Evolutionary conservation across 1,140 invertebrate species (phyloP).

Genomic region (Tetranychus cinnabarinus): DNA sequence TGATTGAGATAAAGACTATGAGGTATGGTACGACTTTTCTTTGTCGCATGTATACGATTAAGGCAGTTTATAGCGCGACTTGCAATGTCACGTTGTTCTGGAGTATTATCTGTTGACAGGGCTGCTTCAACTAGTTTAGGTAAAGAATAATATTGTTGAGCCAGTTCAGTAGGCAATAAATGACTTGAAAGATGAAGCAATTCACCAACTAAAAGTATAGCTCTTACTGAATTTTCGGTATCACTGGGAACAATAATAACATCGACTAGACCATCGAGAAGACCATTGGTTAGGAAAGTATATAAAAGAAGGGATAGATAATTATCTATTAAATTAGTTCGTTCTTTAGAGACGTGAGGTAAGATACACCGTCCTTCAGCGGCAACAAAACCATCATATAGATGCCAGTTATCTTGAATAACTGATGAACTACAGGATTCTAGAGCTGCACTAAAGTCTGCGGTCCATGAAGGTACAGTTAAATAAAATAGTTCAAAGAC

Average conservation of each 20-base stretch:
- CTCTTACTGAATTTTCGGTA: conserved; percentile 53
- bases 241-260: conserved; percentile 68
- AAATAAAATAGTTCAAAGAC: conserved; percentile 68
- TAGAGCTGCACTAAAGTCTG: conserved; percentile 62
- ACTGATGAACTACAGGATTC: conserved; percentile 38
- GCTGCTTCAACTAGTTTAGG: conserved; percentile 53
- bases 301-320: conserved; percentile 69
- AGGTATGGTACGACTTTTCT: conserved; percentile 46
- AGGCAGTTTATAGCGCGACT: conserved; percentile 52
- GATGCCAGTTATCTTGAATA: conserved; percentile 50
- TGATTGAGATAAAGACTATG: conserved; percentile 60
- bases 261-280: conserved; percentile 53
- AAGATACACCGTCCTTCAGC: conserved; percentile 58
- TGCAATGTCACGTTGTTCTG: conserved; percentile 27
- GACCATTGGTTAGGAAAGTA: conserved; percentile 56
- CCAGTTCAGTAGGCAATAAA: conserved; percentile 51
- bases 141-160: conserved; percentile 49
- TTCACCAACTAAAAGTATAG: conserved; percentile 66
- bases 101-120: conserved; percentile 22
- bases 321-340: conserved; percentile 58
- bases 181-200: conserved; percentile 46
- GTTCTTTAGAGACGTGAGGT: conserved; percentile 46
- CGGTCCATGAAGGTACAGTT: conserved; percentile 64
- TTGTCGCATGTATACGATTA: conserved; percentile 40
- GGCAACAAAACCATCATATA: conserved; percentile 74